Evolutionary conservation across 2,113 vertebrate genomes (phyloP).

Genomic region (Perccottus glenii): DNA sequence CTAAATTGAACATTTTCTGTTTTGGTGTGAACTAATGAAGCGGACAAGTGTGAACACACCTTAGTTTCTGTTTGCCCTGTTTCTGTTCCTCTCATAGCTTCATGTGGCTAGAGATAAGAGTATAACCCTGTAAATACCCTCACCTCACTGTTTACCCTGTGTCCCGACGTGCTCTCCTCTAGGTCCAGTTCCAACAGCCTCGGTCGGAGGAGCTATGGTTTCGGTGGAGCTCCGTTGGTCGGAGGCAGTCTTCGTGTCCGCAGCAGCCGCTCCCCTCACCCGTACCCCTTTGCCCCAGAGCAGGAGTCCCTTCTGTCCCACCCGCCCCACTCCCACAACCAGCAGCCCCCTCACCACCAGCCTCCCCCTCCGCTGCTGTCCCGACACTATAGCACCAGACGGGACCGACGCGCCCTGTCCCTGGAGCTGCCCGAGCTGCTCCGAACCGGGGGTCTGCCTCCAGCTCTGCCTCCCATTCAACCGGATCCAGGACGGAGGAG

Average conservation of each 20-base stretch:
- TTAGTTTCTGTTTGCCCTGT: too few species aligned
- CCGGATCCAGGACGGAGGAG: slow-evolving; percentile 70
- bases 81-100: too few species aligned
- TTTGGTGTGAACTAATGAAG: too few species aligned
- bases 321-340: slow-evolving; percentile 49
- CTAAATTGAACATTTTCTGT: too few species aligned
- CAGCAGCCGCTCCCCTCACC: slow-evolving; percentile 70
- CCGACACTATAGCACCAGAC: slow-evolving; percentile 44
- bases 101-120: too few species aligned
- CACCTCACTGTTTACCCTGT: too few species aligned
- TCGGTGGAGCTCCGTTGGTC: slow-evolving; percentile 58
- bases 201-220: slow-evolving; percentile 77
- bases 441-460: slow-evolving; percentile 62
- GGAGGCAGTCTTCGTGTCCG: slow-evolving; percentile 77
- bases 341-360: slow-evolving; percentile 53
- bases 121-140: too few species aligned
- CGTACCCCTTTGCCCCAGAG: slow-evolving; percentile 81
- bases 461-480: slow-evolving; percentile 17
- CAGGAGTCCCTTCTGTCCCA: slow-evolving; percentile 88
- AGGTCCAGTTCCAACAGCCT: slow-evolving; percentile 94
- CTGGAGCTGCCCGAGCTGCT: slow-evolving; percentile 87
- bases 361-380: slow-evolving; percentile 64
- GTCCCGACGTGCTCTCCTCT: background rate
- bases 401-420: slow-evolving; percentile 87
- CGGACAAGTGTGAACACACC: too few species aligned